phyloP scores from a whole-genome alignment of 2,113 vertebrate species.

The Scatophagus argus region DNA sequence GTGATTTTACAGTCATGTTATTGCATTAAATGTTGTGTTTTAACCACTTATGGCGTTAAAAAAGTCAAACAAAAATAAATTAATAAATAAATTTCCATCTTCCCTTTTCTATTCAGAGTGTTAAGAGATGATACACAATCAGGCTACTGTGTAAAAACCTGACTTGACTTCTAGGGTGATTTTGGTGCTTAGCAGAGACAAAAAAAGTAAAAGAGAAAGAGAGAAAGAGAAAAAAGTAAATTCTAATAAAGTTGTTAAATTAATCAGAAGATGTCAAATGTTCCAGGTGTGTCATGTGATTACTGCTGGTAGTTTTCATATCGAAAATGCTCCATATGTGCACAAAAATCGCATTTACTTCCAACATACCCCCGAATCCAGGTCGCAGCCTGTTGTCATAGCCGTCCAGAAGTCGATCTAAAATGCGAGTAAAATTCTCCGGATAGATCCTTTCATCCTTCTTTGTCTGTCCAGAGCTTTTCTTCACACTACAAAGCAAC shows the following conservation, averaged over 20 bases:
- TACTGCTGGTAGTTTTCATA: not conserved
- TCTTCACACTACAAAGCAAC: conserved; percentile 84
- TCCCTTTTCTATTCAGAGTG: not conserved
- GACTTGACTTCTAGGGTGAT: not conserved
- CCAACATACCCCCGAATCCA: conserved; percentile 91
- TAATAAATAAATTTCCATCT: not conserved
- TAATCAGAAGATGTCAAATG: too few species aligned
- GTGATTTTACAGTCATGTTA: not conserved
- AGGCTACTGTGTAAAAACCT: too few species aligned
- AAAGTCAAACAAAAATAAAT: too few species aligned
- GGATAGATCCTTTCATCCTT: conserved; percentile 94
- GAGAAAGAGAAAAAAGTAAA: too few species aligned
- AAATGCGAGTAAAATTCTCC: conserved; percentile 97
- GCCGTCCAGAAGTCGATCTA: conserved; percentile 96
- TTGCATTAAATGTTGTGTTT: not conserved
- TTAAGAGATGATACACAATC: not conserved
- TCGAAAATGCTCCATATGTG: not conserved
- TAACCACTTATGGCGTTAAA: not conserved
- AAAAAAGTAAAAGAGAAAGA: not conserved
- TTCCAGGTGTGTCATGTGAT: not conserved
- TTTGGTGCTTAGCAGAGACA: not conserved
- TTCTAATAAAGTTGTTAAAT: too few species aligned
- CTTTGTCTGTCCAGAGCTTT: conserved; percentile 87
- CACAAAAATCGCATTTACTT: not conserved
- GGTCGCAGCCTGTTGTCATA: conserved; percentile 99